Conservation (phyloP, 2,797 vertebrate species). For the Characodon lateralis region DNA sequence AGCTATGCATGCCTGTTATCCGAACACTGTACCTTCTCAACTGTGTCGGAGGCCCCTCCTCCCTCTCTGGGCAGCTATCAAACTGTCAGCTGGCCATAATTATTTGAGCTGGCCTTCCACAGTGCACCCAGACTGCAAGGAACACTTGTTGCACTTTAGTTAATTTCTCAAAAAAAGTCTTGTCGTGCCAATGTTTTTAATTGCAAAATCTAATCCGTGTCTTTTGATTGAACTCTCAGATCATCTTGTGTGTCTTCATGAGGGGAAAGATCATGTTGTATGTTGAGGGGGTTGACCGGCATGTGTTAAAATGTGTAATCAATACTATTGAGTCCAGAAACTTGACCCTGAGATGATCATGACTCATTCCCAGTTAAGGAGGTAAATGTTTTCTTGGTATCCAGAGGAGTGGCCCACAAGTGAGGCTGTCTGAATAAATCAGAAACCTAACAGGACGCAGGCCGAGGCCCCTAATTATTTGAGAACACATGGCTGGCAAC, state of each 20-base stretch:
- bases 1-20: constrained; percentile 25
- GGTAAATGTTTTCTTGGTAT: constrained; percentile 80
- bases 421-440: constrained; percentile 74
- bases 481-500: constrained; percentile 57
- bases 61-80: constrained; percentile 53
- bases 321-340: constrained; percentile 72
- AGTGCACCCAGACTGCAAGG: constrained; percentile 1
- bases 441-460: constrained; percentile 71
- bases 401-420: constrained; percentile 66
- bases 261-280: constrained; percentile 26
- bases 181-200: no score
- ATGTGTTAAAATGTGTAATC: constrained; percentile 81
- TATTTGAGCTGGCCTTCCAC: constrained; percentile 37
- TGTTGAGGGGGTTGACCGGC: constrained; percentile 38
- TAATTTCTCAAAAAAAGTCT: background rate
- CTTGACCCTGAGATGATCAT: constrained; percentile 63
- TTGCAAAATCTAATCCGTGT: background rate
- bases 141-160: constrained; percentile 5
- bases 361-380: constrained; percentile 77
- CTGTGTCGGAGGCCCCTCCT: constrained; percentile 24
- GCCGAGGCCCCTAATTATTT: constrained; percentile 66
- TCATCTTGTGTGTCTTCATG: constrained; percentile 19
- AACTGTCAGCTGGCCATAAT: constrained; percentile 80
- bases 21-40: constrained; percentile 21
- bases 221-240: background rate